These are phyloP conservation scores for Drosophila pseudotalamancana DNA, from an alignment of 2,888 invertebrate species.

Conservation along the genomic window DNA sequence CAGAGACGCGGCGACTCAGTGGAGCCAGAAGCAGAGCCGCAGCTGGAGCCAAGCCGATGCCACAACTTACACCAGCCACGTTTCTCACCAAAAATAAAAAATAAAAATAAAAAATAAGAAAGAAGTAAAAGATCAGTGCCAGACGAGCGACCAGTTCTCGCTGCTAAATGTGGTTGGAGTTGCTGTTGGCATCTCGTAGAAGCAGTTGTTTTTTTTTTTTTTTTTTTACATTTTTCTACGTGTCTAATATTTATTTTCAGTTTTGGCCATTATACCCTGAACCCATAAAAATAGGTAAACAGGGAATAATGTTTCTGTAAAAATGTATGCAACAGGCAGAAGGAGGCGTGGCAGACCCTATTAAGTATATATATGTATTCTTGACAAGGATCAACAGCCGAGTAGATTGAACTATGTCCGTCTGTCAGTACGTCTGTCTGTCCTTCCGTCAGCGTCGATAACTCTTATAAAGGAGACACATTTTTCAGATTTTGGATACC, in stretches of 20 bases:
- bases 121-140: slow-evolving; percentile 36
- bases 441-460: too few relatives aligned
- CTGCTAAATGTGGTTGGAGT: slow-evolving; percentile 6
- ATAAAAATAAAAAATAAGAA: slow-evolving; percentile 20
- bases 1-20: slow-evolving; percentile 45
- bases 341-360: too few relatives aligned
- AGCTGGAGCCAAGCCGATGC: slow-evolving; percentile 50
- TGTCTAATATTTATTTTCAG: slow-evolving; percentile 72
- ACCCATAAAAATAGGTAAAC: too few relatives aligned
- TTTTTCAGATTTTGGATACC: too few relatives aligned
- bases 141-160: slow-evolving; percentile 75
- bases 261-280: too few relatives aligned
- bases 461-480: too few relatives aligned
- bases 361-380: slow-evolving; percentile 57
- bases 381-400: too few relatives aligned
- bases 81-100: slow-evolving; percentile 47
- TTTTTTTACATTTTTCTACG: slow-evolving; percentile 45
- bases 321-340: too few relatives aligned
- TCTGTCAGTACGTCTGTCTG: too few relatives aligned
- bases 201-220: slow-evolving; percentile 33
- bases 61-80: slow-evolving; percentile 57
- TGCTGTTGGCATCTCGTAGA: slow-evolving; percentile 49
- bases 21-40: slow-evolving; percentile 34
- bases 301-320: too few relatives aligned
- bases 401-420: too few relatives aligned